A percentile compares a stretch with the other conserved stretches of the same genome.
Conservation (phyloP, 2,113 vertebrate species). For the Azemiops feae region DNA sequence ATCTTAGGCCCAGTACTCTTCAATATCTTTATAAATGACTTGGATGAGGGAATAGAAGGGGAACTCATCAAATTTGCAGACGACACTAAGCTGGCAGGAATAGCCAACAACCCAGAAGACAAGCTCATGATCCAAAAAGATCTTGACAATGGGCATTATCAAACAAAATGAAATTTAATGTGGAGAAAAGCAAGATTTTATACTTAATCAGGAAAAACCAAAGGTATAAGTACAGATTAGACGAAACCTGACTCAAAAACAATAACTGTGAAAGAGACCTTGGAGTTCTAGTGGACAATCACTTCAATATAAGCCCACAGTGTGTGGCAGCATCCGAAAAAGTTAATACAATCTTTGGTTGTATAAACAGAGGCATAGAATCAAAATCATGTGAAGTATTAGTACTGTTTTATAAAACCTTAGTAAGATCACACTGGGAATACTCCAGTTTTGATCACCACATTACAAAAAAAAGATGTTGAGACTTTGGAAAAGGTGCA, state of each 20-base stretch:
- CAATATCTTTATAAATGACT: background rate
- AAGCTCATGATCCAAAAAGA: background rate
- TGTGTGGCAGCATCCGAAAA: background rate
- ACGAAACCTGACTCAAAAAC: background rate
- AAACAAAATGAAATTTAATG: background rate
- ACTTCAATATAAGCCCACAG: background rate
- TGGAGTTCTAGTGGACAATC: background rate
- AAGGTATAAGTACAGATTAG: background rate
- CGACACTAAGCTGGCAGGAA: background rate
- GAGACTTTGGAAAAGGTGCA: too few relatives aligned
- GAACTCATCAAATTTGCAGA: background rate
- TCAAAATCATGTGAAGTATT: background rate
- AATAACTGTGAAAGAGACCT: background rate
- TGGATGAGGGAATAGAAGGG: background rate
- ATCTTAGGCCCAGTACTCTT: background rate
- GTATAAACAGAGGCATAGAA: background rate
- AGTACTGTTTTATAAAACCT: background rate
- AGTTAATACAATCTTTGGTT: background rate
- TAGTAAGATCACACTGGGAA: too few relatives aligned
- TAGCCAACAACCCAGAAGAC: background rate
- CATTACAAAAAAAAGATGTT: too few relatives aligned
- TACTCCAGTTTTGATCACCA: too few relatives aligned
- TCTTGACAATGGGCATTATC: background rate
- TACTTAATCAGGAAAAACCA: background rate
- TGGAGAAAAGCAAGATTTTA: background rate